Conservation (phyloP, 2,888 invertebrate species). For the Trichogramma dendrolimi region DNA sequence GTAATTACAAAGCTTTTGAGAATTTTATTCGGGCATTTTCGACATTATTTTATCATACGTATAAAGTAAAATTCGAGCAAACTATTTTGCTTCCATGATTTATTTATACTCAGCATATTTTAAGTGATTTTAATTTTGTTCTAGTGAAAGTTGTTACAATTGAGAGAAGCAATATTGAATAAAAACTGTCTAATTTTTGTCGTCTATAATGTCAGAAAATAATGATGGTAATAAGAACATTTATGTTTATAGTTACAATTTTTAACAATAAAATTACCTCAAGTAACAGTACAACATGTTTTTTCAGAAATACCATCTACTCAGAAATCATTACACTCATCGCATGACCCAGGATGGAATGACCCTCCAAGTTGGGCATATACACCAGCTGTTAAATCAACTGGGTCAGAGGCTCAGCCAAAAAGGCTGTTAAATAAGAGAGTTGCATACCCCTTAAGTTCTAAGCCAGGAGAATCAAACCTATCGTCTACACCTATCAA, state of each 20-base stretch:
- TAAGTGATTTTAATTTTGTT: too few species aligned
- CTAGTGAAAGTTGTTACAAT: too few species aligned
- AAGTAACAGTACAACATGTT: not conserved
- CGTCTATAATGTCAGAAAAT: too few species aligned
- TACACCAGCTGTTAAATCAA: conserved; percentile 22
- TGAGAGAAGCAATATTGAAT: too few species aligned
- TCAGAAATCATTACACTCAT: conserved; percentile 41
- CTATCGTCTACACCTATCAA: conserved; percentile 14
- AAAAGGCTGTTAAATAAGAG: conserved; percentile 46
- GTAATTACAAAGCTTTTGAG: too few species aligned
- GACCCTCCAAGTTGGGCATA: conserved; percentile 48
- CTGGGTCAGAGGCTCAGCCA: conserved; percentile 33
- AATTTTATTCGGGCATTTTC: too few species aligned
- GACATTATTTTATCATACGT: too few species aligned
- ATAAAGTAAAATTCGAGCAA: too few species aligned
- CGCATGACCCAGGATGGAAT: conserved; percentile 48
- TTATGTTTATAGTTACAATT: not conserved
- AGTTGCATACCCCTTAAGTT: conserved; percentile 46
- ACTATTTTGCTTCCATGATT: too few species aligned
- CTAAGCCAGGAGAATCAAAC: conserved; percentile 22
- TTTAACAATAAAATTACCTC: not conserved
- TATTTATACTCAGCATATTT: too few species aligned
- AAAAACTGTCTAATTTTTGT: too few species aligned
- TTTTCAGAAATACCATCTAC: conserved; percentile 34
- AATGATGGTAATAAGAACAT: not conserved